Evolutionary conservation across 92 coral and sea anemone species (phyloP), one percentile per base, ranked within the genome.

Genomic region (Umimayanthus kanabou): DNA sequence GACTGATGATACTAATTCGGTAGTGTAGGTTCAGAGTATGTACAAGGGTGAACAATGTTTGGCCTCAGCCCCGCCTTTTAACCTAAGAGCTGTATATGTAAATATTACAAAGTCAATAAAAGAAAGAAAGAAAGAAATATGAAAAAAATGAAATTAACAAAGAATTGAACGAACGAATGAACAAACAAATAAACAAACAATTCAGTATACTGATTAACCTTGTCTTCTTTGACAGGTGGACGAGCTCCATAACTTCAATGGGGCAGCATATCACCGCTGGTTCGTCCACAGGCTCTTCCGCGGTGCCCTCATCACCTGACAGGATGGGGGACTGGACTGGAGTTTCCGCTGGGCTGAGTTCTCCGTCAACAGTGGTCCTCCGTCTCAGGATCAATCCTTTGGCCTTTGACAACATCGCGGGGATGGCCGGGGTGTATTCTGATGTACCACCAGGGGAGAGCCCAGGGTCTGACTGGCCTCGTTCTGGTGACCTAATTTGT

Each of bases 351-450:
- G 78, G 76, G 39, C 67, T 43, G 37, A 49, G 42, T 83, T 83
- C 87, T 50, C 67, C 78, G 25, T 83, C 78, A 69, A 4, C 77
- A 26, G 45, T 83, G 23, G 16, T 70, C 61, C 20, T 69, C 29
- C 87, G 78, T 45, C 87, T 49, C 65, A 43, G 20, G 28, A 95
- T 86, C 77, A 95, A 53, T 37, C 82, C 96, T 79, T 93, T 81
- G 37, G 85, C 85, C 67, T 81, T 81, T 64, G 85, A 64, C 1
- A 81, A n/a, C 85, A 81, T 81, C 14, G 85, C 75, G 13, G 85
- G 85, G 42, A 81, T 81, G 74, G 85, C 74, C 22, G 85, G 85
- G 73, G 75, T 18, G 42, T 81, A 64, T 65, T 81, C 85, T 23
- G 72, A 57, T 18, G 74, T 81, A 22, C 45, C 74, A 5, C 50